A percentile compares a stretch with the other conserved stretches of the same genome.
phyloP scores from a whole-genome alignment of 2,888 invertebrate species.

The Lasioglossum zephyrum region DNA sequence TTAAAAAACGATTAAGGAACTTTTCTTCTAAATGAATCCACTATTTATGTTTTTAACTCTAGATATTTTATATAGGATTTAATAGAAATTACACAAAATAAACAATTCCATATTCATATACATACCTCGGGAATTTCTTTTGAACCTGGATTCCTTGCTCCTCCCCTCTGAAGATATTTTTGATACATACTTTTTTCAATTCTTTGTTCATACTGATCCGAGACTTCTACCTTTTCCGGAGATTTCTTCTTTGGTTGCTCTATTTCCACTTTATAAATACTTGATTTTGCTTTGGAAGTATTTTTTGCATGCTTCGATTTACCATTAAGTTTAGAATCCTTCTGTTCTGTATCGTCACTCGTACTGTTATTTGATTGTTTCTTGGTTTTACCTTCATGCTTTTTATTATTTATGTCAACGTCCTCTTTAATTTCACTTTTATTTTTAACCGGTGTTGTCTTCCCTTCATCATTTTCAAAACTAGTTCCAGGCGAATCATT shows the following conservation, averaged over 20 bases:
- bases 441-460: slow-evolving; percentile 41
- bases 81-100: neutral
- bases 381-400: slow-evolving; percentile 15
- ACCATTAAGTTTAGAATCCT: neutral
- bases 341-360: slow-evolving; percentile 46
- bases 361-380: slow-evolving; percentile 39
- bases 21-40: neutral
- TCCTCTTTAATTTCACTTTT: slow-evolving; percentile 32
- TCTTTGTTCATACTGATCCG: slow-evolving; percentile 88
- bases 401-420: neutral
- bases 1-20: neutral
- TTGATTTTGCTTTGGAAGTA: slow-evolving; percentile 37
- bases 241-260: slow-evolving; percentile 62
- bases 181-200: slow-evolving; percentile 90
- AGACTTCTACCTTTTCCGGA: slow-evolving; percentile 26
- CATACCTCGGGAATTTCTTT: slow-evolving; percentile 93
- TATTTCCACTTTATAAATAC: slow-evolving; percentile 45
- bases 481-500: slow-evolving; percentile 7
- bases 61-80: too few species aligned
- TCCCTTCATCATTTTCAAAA: slow-evolving; percentile 29
- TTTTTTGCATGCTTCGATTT: slow-evolving; percentile 52
- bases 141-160: slow-evolving; percentile 92
- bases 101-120: neutral
- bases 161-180: slow-evolving; percentile 91
- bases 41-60: neutral